phyloP scores from a whole-genome alignment of 2,797 vertebrate genomes.

The Gymnothorax reevesii region DNA sequence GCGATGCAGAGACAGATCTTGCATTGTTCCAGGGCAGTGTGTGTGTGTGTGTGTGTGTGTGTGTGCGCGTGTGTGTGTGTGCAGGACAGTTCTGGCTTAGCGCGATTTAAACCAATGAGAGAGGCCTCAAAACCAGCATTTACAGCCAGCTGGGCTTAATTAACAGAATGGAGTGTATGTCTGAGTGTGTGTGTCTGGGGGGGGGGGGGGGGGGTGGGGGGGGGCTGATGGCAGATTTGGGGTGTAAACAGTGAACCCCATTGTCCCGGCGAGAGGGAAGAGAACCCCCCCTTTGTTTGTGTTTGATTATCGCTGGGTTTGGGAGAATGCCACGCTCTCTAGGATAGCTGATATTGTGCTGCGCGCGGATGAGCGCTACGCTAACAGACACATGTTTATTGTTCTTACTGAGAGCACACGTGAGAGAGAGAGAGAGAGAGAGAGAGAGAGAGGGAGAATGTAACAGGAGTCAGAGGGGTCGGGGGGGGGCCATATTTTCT shows the following conservation, averaged over 20 bases:
- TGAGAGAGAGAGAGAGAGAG: slow-evolving; percentile 16
- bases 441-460: not conserved
- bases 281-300: slow-evolving; percentile 41
- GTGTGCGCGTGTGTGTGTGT: too few species aligned
- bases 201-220: slow-evolving; percentile 63
- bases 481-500: too few species aligned
- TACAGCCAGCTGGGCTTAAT: slow-evolving; percentile 77
- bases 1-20: slow-evolving; percentile 68
- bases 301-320: not conserved
- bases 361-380: not conserved
- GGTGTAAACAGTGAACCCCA: slow-evolving; percentile 71
- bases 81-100: slow-evolving; percentile 69
- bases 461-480: not conserved
- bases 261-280: slow-evolving; percentile 62
- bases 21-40: slow-evolving; percentile 66
- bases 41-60: too few species aligned
- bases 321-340: not conserved
- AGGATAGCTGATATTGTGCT: not conserved
- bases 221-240: slow-evolving; percentile 54
- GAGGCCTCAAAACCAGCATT: slow-evolving; percentile 87
- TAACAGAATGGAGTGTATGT: slow-evolving; percentile 57
- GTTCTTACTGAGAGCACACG: slow-evolving; percentile 10
- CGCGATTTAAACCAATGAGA: slow-evolving; percentile 76
- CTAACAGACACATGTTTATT: slow-evolving; percentile 21
- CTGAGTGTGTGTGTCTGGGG: slow-evolving; percentile 46